Base-by-base conservation (phyloP, 2,113 vertebrate genomes). In the Cochlearius cochlearius region DNA sequence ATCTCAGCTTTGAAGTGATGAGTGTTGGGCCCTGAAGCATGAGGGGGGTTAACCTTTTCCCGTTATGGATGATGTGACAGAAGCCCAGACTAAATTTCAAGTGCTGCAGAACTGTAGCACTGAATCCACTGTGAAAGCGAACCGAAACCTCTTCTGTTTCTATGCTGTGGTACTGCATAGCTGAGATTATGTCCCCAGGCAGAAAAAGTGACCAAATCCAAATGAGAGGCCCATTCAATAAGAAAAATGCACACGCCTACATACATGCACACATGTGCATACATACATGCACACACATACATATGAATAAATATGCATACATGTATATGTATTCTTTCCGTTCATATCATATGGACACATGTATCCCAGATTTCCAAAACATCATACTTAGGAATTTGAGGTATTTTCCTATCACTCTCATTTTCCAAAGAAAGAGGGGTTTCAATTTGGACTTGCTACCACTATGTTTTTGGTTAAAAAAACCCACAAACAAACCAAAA, bases 261-360 rank as follows among this genome's bases (percentile, higher is more conserved):
- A 5, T 25, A 21, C 12, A n/a, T 43, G 16, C 9, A 9, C 3
- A 17, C 0, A 0, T 32, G 8, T 34, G 9, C 11, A 2, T 32
- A n/a, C 5, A 3, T 62, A 11, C 22, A 5, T 60, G 6, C 9
- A 45, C 11, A 11, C 20, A 15, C 6, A 9, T 29, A 17, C 4
- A 8, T 30, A 30, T 11, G n/a, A 47, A 55, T 32, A 32, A 56
- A 27, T 58, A 38, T 10, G 13, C 75, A 25, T 23, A 49, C 2
- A 12, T 15, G 5, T 30, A 8, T 39, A 21, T 62, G 3, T 18
- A 9, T 32, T 56, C 27, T 80, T 73, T 90, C 23, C 56, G 7
- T 92, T 84, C 12, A 4, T 74, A 10, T 39, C 8, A 1, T 56
- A 16, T 43, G 23, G 23, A 29, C 27, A 15, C 1, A 3, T 21